A percentile compares a stretch with the other conserved stretches of the same genome.
Conservation (phyloP, 2,113 vertebrate species). For the Acanthochromis polyacanthus region DNA sequence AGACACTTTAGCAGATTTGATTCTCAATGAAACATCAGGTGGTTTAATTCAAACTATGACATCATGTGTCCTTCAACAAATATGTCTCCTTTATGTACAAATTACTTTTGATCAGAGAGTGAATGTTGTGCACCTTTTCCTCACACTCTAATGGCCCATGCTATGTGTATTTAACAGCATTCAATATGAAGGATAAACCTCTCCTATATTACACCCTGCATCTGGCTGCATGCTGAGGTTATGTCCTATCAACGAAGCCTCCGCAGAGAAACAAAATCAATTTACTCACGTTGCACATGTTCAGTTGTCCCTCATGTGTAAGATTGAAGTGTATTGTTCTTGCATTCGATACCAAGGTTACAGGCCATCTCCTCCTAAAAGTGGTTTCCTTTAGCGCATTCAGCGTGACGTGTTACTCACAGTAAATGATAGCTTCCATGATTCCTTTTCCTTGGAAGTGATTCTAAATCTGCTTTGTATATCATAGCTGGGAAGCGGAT, state of each 20-base stretch:
- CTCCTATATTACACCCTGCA: conserved; percentile 5
- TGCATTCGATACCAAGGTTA: conserved; percentile 42
- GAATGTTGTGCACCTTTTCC: conserved; percentile 1
- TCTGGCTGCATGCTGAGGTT: conserved; percentile 43
- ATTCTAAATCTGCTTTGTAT: conserved; percentile 43
- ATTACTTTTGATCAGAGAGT: conserved; percentile 2
- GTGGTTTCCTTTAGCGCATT: conserved; percentile 31
- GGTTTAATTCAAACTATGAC: conserved; percentile 32
- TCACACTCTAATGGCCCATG: conserved; percentile 3
- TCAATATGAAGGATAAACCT: conserved; percentile 18
- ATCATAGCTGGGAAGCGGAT: conserved; percentile 38
- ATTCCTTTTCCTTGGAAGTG: conserved; percentile 19
- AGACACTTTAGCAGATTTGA: conserved; percentile 20
- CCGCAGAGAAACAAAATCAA: conserved; percentile 51
- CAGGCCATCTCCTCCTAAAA: conserved; percentile 23
- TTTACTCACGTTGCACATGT: conserved; percentile 31
- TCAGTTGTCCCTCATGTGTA: conserved; percentile 45
- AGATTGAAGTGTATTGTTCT: conserved; percentile 43
- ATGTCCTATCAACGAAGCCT: conserved; percentile 33
- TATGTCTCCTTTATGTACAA: neutral
- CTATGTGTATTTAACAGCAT: neutral
- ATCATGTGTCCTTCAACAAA: conserved; percentile 24
- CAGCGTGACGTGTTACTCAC: conserved; percentile 27
- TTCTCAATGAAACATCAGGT: neutral
- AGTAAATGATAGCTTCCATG: conserved; percentile 15